Evolutionary conservation across 2,797 vertebrate genomes (phyloP), one percentile per base, ranked within the genome.

Genomic region (Acanthurus lineatus): DNA sequence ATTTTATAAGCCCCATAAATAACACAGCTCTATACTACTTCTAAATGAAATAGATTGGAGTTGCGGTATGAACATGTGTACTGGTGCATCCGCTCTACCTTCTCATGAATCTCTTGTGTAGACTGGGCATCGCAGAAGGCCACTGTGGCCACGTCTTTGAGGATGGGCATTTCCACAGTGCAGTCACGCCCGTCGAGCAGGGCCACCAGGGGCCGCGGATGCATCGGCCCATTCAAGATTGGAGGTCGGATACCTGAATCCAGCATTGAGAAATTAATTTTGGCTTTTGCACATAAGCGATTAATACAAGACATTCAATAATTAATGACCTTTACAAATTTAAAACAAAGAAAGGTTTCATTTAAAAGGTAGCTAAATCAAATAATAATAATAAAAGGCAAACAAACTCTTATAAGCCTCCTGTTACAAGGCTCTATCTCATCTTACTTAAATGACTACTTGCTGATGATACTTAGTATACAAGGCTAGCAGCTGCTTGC

Each of bases 41-140:
- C 11, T 60, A 35, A 64, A 56, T 64, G 8, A 51, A 70, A 69
- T 40, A 25, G 25, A 20, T 3, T 47, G 35, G 9, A 22, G 60
- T 69, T 11, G 28, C 3, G 47, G 19, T 51, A n/a, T n/a, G 20
- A 10, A 15, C 7, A 5, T 25, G 25, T 49, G 52, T 9, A 12
- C 0, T 15, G 44, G 11, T 42, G 7, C 25, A 49, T 48, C 2
- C 7, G 8, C 38, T 40, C 1, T 88, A 97, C 96, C 96, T 97
- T 97, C 92, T 97, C 96, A 16, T 97, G 96, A 77, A 97, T 97
- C 93, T 97, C 96, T 94, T 97, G 96, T 90, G 96, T 97, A 83
- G 96, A 97, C 88, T 97, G 96, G 82, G 96, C 96, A 62, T 97
- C 96, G 38, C 96, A 97, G 91, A 97, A 97, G 44, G 96, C 96